These are phyloP conservation scores for Chelon auratus DNA, from an alignment of 2,797 vertebrate genomes.

Conservation along the genomic window DNA sequence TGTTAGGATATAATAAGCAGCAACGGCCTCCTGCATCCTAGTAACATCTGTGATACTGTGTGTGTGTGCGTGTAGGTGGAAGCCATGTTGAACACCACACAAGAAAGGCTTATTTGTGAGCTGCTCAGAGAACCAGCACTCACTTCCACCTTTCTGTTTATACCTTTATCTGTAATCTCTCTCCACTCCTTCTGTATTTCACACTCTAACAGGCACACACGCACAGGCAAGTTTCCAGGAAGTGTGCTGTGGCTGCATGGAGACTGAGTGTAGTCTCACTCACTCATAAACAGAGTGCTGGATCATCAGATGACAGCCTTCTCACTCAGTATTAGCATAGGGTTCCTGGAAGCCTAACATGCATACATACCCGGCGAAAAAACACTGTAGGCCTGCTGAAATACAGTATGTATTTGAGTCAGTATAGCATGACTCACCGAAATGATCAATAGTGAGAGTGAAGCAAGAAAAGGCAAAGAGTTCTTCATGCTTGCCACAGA, in stretches of 20 bases:
- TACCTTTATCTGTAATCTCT: conserved; percentile 57
- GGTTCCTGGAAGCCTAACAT: conserved; percentile 75
- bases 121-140: conserved; percentile 44
- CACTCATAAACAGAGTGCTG: conserved; percentile 71
- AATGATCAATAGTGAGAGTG: conserved; percentile 75
- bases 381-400: conserved; percentile 9
- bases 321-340: conserved; percentile 68
- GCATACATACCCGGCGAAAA: conserved; percentile 30
- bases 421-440: conserved; percentile 71
- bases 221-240: conserved; percentile 77
- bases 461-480: conserved; percentile 32
- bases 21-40: conserved; percentile 80
- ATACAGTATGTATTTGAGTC: conserved; percentile 66
- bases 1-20: conserved; percentile 78
- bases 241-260: conserved; percentile 64
- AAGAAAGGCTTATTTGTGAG: conserved; percentile 57
- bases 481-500: conserved; percentile 19
- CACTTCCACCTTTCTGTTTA: conserved; percentile 58
- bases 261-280: conserved; percentile 56
- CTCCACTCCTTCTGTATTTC: conserved; percentile 41
- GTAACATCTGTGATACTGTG: conserved; percentile 75
- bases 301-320: conserved; percentile 70
- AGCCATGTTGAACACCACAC: conserved; percentile 39
- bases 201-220: conserved; percentile 27
- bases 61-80: conserved; percentile 14